Percentiles rank a stretch among this genome's conserved stretches.
Evolutionary conservation across 92 coral and sea anemone genomes (phyloP).

Genomic region (Diadumene lineata): DNA sequence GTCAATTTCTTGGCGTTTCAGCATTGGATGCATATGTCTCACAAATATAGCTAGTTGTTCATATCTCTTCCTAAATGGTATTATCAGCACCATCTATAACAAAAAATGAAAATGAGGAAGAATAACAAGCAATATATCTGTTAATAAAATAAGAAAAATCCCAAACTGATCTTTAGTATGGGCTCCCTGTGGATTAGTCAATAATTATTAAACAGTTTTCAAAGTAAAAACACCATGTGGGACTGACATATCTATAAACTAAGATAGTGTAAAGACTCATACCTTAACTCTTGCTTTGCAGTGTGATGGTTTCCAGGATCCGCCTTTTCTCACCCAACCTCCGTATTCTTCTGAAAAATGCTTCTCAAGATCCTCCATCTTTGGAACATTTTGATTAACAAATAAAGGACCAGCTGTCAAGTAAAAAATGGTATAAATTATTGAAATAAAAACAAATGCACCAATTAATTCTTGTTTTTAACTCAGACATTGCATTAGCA

Average conservation of each 20-base stretch:
- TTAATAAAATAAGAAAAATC: no score
- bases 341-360: constrained; percentile 59
- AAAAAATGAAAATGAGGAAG: background rate
- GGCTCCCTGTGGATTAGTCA: no score
- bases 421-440: background rate
- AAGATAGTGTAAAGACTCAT: background rate
- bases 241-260: no score
- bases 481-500: no score
- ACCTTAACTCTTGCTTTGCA: constrained; percentile 88
- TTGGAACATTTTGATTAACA: constrained; percentile 71
- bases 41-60: constrained; percentile 83
- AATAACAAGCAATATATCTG: background rate
- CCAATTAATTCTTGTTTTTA: no score
- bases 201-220: no score
- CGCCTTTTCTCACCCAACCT: constrained; percentile 86
- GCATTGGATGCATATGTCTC: constrained; percentile 91
- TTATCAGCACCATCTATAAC: constrained; percentile 78
- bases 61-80: constrained; percentile 86
- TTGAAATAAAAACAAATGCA: background rate
- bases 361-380: constrained; percentile 79
- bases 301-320: constrained; percentile 80
- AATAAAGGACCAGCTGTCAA: constrained; percentile 76
- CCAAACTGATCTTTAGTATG: no score
- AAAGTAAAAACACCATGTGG: no score
- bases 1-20: constrained; percentile 80